Percentiles rank a stretch among this genome's conserved stretches.
phyloP scores from a whole-genome alignment of 1,140 invertebrate species.

The Anthonomus grandis region DNA sequence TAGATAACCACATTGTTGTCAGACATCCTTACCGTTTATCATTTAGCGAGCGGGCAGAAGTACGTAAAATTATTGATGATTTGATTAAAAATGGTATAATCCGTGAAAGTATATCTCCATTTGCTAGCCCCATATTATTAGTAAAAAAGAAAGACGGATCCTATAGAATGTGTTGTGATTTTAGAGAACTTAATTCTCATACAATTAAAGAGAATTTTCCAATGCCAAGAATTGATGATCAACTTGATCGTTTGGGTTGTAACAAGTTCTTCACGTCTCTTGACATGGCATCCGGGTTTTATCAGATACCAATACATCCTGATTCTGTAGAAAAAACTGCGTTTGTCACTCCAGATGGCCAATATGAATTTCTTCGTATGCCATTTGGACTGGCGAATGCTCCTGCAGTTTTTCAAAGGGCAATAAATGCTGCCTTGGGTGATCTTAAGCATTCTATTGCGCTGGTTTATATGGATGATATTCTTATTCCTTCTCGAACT shows the following conservation, averaged over 20 bases:
- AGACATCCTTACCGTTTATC: slow-evolving; percentile 21
- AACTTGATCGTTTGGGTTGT: slow-evolving; percentile 30
- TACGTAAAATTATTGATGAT: slow-evolving; percentile 13
- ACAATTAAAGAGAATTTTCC: slow-evolving; percentile 38
- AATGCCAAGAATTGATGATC: slow-evolving; percentile 45
- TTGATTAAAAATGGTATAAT: slow-evolving; percentile 43
- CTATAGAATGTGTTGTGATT: slow-evolving; percentile 41
- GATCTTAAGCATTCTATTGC: slow-evolving; percentile 6
- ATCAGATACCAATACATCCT: slow-evolving; percentile 40
- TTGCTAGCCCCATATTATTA: slow-evolving; percentile 44
- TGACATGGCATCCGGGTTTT: slow-evolving; percentile 35
- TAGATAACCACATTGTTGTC: not conserved
- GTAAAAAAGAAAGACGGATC: slow-evolving; percentile 39
- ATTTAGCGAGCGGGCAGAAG: slow-evolving; percentile 2
- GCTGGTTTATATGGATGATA: slow-evolving; percentile 31
- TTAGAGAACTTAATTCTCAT: slow-evolving; percentile 36
- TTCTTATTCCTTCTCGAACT: slow-evolving; percentile 23
- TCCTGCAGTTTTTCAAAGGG: slow-evolving; percentile 35
- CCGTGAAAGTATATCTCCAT: slow-evolving; percentile 42
- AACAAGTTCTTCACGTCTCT: slow-evolving; percentile 36
- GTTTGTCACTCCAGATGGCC: slow-evolving; percentile 34
- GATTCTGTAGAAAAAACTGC: slow-evolving; percentile 39
- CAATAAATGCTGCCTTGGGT: slow-evolving; percentile 38
- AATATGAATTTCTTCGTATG: slow-evolving; percentile 40
- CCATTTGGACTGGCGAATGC: slow-evolving; percentile 46